Conservation (phyloP, 2,888 invertebrate genomes). For the Smittia sp. region DNA sequence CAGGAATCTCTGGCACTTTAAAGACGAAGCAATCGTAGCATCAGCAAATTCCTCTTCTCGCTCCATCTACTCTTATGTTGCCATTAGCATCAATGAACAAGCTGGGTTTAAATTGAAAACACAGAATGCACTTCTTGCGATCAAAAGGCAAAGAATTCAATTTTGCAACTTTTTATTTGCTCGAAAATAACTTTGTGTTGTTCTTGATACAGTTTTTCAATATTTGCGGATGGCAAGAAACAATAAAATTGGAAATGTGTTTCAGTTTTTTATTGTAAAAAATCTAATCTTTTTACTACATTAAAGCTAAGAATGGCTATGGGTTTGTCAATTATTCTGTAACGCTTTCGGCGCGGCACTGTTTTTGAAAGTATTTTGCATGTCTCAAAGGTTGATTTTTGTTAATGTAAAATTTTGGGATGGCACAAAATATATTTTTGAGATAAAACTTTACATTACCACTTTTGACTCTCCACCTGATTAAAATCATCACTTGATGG, state of each 20-base stretch:
- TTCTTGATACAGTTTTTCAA: neutral
- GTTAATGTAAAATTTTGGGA: no score
- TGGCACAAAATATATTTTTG: no score
- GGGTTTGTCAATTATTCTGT: no score
- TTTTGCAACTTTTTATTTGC: neutral
- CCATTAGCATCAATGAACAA: neutral
- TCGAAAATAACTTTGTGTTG: slow-evolving; percentile 10
- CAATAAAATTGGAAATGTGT: slow-evolving; percentile 25
- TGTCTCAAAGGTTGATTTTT: no score
- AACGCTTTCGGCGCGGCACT: no score
- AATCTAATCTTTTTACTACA: slow-evolving; percentile 15
- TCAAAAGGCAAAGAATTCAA: neutral
- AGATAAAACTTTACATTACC: no score
- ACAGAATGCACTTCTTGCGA: neutral
- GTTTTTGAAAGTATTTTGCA: no score
- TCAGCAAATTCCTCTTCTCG: neutral
- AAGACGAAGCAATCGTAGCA: neutral
- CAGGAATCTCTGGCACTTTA: neutral
- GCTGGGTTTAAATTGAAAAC: neutral
- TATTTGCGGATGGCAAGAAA: slow-evolving; percentile 11
- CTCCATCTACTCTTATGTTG: neutral
- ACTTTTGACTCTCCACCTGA: no score
- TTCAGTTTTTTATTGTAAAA: slow-evolving; percentile 9
- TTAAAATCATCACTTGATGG: no score
- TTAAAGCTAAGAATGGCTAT: no score